phyloP scores from a whole-genome alignment of 2,888 invertebrate species.

The Caenorhabditis doughertyi region DNA sequence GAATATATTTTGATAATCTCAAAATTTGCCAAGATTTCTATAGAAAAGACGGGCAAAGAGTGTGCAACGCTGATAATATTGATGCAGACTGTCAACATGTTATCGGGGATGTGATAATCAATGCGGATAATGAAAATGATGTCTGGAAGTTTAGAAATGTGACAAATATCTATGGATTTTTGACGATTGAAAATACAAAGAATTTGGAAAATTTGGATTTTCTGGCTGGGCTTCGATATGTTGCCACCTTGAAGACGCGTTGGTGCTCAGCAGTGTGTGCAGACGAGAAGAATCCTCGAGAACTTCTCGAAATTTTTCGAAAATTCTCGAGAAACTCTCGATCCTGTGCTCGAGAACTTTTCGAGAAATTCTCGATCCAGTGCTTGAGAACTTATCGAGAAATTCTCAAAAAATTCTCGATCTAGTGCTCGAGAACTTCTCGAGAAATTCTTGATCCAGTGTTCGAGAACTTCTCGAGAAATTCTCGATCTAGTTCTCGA shows the following conservation, averaged over 20 bases:
- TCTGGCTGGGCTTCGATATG: background rate
- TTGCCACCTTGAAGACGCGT: background rate
- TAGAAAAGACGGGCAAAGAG: background rate
- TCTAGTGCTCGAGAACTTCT: background rate
- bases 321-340: too few species aligned
- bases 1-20: background rate
- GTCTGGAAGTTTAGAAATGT: background rate
- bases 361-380: too few species aligned
- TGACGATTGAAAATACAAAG: background rate
- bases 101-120: background rate
- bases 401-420: too few species aligned
- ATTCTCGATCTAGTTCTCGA: too few species aligned
- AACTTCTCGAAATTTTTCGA: too few species aligned
- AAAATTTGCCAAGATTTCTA: background rate
- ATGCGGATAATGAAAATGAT: background rate
- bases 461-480: too few species aligned
- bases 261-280: too few species aligned
- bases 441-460: too few species aligned
- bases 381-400: too few species aligned
- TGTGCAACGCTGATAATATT: background rate
- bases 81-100: background rate
- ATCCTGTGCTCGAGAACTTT: too few species aligned
- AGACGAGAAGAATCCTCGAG: background rate
- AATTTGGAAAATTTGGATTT: background rate
- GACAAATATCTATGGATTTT: background rate